Evolutionary conservation across 2,888 invertebrate species (phyloP), one percentile per base, ranked within the genome.

Genomic region (Caenorhabditis sulstoni): DNA sequence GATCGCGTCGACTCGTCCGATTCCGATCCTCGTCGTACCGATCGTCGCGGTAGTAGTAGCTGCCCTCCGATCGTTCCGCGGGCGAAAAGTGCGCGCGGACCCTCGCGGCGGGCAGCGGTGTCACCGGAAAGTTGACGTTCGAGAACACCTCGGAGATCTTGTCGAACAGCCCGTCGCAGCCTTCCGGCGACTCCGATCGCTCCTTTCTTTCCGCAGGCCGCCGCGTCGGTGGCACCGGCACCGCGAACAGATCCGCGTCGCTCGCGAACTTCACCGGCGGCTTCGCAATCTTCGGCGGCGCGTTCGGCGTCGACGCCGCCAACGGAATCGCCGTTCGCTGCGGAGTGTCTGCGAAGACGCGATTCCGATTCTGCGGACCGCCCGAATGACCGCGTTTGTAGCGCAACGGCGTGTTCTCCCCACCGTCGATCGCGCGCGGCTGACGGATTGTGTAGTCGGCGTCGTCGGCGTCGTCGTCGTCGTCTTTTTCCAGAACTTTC

Each of bases 381-480:
- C 11, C 11, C 14, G n/a, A 4, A 12, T 49, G 39, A 20, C 66
- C 66, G 11, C 66, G 64, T 3, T 18, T 66, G 61, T 66, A 76
- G 12, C 76, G 22, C 55, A 76, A 64, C 5, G 76, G 76, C 22
- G 76, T 76, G 37, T 68, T 50, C 3, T 55, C 35, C 0, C 45
- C 52, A 4, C 41, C 29, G 3, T 37, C 50, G 16, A 53, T 16
- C 18, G 68, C 29, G 9, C 16, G 0, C 4, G 61, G 61, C n/a
- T 18, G 64, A 11, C 76, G 55, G 23, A 68, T n/a, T 0, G 76
- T 76, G 44, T 55, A 68, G 29, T 76, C 45, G 3, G 62, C 71
- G 5, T 23, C 61, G 4, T 58, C 58, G 1, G 14, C 22, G 1
- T 70, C 66, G 39, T 74, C 73, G 7, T 74, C 37, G 7, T 14